Evolutionary conservation across 1,140 invertebrate genomes (phyloP).

Genomic region (Philotrypesis tridentata): DNA sequence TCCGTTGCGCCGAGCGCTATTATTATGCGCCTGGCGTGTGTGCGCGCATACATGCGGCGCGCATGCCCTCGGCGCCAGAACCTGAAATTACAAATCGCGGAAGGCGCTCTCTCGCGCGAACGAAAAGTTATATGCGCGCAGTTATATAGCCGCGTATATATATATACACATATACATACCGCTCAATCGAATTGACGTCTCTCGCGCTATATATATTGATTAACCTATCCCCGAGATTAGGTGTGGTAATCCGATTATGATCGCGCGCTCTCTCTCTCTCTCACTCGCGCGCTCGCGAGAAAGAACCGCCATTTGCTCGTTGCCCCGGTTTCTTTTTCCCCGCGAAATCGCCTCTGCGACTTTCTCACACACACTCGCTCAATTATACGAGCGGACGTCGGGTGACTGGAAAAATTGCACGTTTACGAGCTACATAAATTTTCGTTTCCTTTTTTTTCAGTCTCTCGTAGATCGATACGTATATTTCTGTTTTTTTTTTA

Average conservation of each 20-base stretch:
- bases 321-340: not conserved
- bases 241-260: constrained; percentile 31
- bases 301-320: not conserved
- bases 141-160: not conserved
- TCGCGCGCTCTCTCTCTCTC: not conserved
- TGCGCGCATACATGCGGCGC: constrained; percentile 27
- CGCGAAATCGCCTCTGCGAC: not conserved
- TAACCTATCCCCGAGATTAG: constrained; percentile 21
- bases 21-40: not conserved
- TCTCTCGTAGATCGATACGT: too few relatives aligned
- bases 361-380: constrained; percentile 5
- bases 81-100: constrained; percentile 23
- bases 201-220: constrained; percentile 8
- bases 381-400: not conserved
- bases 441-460: not conserved
- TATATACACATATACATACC: not conserved
- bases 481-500: too few relatives aligned
- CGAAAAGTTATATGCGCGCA: too few relatives aligned
- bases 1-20: not conserved
- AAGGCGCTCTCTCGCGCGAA: not conserved
- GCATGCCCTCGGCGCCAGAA: not conserved
- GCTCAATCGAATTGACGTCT: constrained; percentile 12
- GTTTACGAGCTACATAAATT: constrained; percentile 15
- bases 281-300: too few relatives aligned
- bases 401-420: not conserved